phyloP scores from a whole-genome alignment of 2,113 vertebrate species.

The Cyprinodon variegatus region DNA sequence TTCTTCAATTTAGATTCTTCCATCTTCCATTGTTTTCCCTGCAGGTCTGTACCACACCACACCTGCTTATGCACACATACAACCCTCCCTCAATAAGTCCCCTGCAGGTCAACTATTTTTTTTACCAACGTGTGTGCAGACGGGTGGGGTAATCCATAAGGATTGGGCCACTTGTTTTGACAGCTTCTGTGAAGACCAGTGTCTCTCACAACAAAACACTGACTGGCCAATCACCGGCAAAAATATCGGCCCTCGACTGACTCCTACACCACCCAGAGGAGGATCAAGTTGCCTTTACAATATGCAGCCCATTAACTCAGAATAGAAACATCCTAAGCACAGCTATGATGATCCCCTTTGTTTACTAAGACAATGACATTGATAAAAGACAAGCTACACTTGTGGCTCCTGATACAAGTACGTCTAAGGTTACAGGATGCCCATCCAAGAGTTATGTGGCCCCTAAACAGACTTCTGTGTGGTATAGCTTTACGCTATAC shows the following conservation, averaged over 20 bases:
- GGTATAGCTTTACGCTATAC: conserved; percentile 38
- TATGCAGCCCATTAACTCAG: conserved; percentile 73
- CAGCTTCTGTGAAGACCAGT: conserved; percentile 75
- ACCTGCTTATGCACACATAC: conserved; percentile 3
- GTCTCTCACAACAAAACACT: conserved; percentile 79
- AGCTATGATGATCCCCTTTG: conserved; percentile 74
- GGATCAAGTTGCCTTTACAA: conserved; percentile 76
- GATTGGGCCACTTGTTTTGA: conserved; percentile 79
- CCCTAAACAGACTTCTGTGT: conserved; percentile 45
- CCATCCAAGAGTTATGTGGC: conserved; percentile 34
- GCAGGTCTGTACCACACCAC: conserved; percentile 2
- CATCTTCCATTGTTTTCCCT: conserved; percentile 11
- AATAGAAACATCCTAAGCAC: conserved; percentile 77
- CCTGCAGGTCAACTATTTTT: conserved; percentile 38
- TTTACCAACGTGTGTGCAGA: conserved; percentile 52
- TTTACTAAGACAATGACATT: conserved; percentile 76
- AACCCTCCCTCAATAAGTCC: conserved; percentile 1
- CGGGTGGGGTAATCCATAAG: conserved; percentile 64
- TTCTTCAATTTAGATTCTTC: conserved; percentile 1
- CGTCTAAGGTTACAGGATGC: conserved; percentile 64
- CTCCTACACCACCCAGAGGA: conserved; percentile 56
- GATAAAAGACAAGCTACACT: conserved; percentile 67
- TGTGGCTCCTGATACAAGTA: conserved; percentile 61
- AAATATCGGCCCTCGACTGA: conserved; percentile 61
- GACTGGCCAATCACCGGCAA: conserved; percentile 68